phyloP scores from a whole-genome alignment of 2,888 invertebrate genomes.

The Protophormia terraenovae region DNA sequence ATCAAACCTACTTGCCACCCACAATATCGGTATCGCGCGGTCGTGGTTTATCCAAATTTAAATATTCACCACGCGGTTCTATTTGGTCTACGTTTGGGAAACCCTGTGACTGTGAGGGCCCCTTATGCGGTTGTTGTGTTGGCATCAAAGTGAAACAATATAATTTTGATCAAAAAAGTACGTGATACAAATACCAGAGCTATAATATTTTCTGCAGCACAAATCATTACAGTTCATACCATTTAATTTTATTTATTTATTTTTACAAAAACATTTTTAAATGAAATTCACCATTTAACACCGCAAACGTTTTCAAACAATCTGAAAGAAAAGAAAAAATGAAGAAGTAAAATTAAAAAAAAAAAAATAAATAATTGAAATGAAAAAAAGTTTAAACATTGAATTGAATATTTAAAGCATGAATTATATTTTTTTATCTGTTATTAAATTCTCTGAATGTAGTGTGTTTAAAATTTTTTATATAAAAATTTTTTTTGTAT shows the following conservation, averaged over 20 bases:
- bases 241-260: conserved; percentile 10
- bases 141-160: conserved; percentile 87
- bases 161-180: conserved; percentile 81
- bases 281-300: conserved; percentile 3
- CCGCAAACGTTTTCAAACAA: background rate
- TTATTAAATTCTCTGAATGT: background rate
- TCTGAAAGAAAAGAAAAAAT: background rate
- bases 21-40: conserved; percentile 78
- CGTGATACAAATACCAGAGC: conserved; percentile 63
- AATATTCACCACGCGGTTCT: conserved; percentile 76
- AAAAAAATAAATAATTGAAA: background rate
- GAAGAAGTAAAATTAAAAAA: background rate
- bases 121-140: conserved; percentile 87
- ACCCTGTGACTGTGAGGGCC: conserved; percentile 83
- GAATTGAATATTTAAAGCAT: conserved; percentile 39
- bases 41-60: conserved; percentile 73
- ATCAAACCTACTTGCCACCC: conserved; percentile 75
- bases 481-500: background rate
- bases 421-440: background rate
- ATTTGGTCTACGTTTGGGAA: conserved; percentile 79
- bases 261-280: background rate
- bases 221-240: background rate
- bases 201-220: background rate
- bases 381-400: conserved; percentile 30
- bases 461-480: conserved; percentile 5